These are phyloP conservation scores for Muscicapa striata DNA, from an alignment of 2,797 vertebrate species.

Conservation along the genomic window DNA sequence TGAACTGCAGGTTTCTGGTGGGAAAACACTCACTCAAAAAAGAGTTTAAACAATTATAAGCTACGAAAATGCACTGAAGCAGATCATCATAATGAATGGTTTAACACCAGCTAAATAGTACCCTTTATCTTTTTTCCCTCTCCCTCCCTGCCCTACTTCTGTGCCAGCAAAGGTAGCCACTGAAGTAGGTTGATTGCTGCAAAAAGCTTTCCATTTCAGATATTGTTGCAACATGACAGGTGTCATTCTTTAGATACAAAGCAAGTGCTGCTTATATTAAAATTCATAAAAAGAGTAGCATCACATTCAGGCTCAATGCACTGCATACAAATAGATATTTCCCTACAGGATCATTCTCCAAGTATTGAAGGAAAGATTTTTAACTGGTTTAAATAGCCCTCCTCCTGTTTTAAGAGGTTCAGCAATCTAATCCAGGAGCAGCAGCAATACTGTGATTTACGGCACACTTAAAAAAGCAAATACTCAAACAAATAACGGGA, in stretches of 20 bases:
- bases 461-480: background rate
- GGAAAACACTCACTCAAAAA: background rate
- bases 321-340: background rate
- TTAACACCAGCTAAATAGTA: background rate
- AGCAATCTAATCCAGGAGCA: background rate
- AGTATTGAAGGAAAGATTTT: background rate
- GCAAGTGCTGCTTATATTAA: background rate
- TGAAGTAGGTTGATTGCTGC: background rate
- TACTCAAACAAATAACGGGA: background rate
- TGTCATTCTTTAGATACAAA: background rate
- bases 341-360: background rate
- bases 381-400: background rate
- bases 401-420: background rate
- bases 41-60: constrained; percentile 2
- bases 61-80: background rate
- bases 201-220: background rate
- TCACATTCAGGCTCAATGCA: background rate
- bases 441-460: background rate
- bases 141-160: background rate
- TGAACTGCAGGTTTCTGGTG: background rate
- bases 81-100: background rate
- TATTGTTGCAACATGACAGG: background rate
- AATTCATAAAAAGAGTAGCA: background rate
- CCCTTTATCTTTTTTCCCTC: background rate
- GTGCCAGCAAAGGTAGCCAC: background rate